Evolutionary conservation across 92 coral and sea anemone species (phyloP).

Genomic region (Bergia puertoricense): DNA sequence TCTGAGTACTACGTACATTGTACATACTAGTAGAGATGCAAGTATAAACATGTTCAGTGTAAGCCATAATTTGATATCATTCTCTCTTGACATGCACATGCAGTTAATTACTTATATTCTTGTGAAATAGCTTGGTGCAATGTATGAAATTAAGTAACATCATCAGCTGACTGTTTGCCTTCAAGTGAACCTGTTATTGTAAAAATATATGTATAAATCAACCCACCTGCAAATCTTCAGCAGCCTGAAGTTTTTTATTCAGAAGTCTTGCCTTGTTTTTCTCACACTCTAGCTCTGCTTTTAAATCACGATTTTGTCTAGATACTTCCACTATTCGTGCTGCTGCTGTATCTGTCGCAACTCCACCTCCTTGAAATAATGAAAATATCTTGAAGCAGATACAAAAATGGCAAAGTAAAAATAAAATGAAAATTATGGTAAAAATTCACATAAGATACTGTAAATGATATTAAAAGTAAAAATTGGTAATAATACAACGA

Average conservation of each 20-base stretch:
- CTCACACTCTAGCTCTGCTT: slow-evolving; percentile 90
- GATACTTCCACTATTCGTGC: slow-evolving; percentile 92
- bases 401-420: no score
- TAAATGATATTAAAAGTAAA: no score
- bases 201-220: not conserved
- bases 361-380: slow-evolving; percentile 69
- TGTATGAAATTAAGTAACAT: not conserved
- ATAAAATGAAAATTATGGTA: no score
- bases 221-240: slow-evolving; percentile 49
- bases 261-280: slow-evolving; percentile 74
- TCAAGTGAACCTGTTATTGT: not conserved
- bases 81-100: no score
- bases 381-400: no score
- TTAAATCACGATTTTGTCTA: slow-evolving; percentile 88
- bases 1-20: no score
- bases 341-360: slow-evolving; percentile 95
- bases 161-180: not conserved
- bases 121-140: not conserved
- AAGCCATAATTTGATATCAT: no score
- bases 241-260: slow-evolving; percentile 58
- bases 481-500: no score
- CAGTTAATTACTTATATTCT: no score
- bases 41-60: no score
- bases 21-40: no score
- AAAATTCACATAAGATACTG: no score